A percentile compares a stretch with the other conserved stretches of the same genome.
Conservation (phyloP, 2,113 vertebrate genomes). For the Nycticryphes semicollaris region DNA sequence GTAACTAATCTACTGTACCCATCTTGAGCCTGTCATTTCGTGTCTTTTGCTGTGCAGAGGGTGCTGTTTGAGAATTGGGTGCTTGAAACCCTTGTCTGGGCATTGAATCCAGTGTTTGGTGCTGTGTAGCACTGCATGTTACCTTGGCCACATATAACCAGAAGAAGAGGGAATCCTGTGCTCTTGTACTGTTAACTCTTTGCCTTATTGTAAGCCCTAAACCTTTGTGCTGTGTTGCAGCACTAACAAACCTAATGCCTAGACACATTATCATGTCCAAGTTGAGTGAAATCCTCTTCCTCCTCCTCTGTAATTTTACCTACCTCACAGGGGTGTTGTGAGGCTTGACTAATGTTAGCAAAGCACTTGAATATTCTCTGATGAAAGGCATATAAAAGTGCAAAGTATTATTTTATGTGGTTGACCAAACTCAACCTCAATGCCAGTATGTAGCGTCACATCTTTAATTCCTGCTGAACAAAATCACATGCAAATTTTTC, state of each 20-base stretch:
- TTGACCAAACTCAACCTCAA: slow-evolving; percentile 29
- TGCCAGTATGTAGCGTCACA: neutral
- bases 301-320: slow-evolving; percentile 31
- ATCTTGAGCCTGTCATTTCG: neutral
- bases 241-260: neutral
- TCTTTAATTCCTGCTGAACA: slow-evolving; percentile 17
- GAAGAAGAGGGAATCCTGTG: neutral
- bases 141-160: neutral
- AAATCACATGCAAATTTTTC: neutral
- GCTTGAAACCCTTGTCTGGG: neutral
- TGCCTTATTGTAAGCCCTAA: slow-evolving; percentile 6
- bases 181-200: neutral
- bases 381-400: slow-evolving; percentile 13
- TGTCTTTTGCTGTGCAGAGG: neutral
- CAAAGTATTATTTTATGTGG: neutral
- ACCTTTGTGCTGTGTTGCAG: neutral
- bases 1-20: neutral
- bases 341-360: slow-evolving; percentile 45
- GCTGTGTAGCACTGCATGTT: neutral
- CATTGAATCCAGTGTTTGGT: neutral
- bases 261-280: neutral
- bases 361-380: slow-evolving; percentile 34
- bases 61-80: neutral
- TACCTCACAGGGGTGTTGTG: slow-evolving; percentile 64
- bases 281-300: neutral